Conservation (phyloP, 2,797 vertebrate species). For the Alfaro cultratus region DNA sequence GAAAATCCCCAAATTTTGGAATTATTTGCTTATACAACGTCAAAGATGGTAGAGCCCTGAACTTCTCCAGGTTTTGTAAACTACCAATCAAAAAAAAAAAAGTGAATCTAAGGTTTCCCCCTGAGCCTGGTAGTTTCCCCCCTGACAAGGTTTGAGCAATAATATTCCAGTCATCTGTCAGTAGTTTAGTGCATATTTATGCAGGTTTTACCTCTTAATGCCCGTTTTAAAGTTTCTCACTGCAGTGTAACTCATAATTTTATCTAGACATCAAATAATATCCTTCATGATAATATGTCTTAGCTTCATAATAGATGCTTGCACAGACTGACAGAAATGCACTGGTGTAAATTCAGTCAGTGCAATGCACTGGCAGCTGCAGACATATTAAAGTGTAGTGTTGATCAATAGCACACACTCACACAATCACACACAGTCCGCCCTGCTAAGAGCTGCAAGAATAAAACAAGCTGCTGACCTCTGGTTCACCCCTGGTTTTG, state of each 20-base stretch:
- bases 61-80: not conserved
- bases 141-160: not conserved
- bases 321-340: conserved; percentile 7
- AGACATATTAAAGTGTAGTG: conserved; percentile 62
- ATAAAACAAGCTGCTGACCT: conserved; percentile 53
- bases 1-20: no score
- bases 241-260: not conserved
- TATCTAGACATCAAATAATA: not conserved
- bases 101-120: not conserved
- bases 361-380: conserved; percentile 30
- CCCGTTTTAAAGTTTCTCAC: not conserved
- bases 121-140: not conserved
- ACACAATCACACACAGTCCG: conserved; percentile 13
- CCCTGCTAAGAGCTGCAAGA: conserved; percentile 28
- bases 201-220: not conserved
- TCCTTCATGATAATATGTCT: not conserved
- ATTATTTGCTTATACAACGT: not conserved
- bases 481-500: conserved; percentile 34
- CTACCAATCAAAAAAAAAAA: not conserved
- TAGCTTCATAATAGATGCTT: not conserved
- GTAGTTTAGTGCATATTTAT: not conserved
- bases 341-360: conserved; percentile 43
- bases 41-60: not conserved
- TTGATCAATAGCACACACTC: conserved; percentile 60
- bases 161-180: not conserved